Evolutionary conservation across 2,797 vertebrate species (phyloP), one percentile per base, ranked within the genome.

Genomic region (Falco berigora): DNA sequence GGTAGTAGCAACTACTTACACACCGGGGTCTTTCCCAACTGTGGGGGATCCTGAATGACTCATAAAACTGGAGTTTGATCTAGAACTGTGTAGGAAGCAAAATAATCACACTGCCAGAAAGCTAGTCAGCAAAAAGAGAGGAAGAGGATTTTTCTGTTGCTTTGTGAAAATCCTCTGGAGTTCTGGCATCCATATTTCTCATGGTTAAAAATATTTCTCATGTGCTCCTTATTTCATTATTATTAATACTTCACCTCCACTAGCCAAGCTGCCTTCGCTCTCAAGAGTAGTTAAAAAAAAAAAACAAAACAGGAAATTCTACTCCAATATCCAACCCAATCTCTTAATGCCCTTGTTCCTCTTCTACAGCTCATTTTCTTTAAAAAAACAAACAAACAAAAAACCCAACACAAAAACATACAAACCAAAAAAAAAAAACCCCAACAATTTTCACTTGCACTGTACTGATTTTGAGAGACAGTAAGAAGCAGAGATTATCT

Each of bases 51-150:
- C 94, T 75, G 46, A 71, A 20, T 94, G 85, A 96, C 91, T 96
- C 92, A 95, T 19, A 11, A 8, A 80, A 66, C 73, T 49, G 64
- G 59, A 91, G 87, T 68, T 91, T 67, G 87, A 75, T 90, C 96
- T 96, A 59, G 91, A 96, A 80, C 95, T 88, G 92, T 36, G 94
- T 95, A n/a, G 94, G 95, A 96, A 86, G 94, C 78, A 90, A 88
- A 94, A 86, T 62, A 91, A 90, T 83, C 85, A 58, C 62, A n/a
- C 58, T 94, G 91, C 92, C 91, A 92, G 85, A 10, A 75, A 92
- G 67, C 69, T 76, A 94, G 82, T 64, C 91, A 90, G 95, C 78
- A 90, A 69, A 88, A 83, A 72, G 55, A 88, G 66, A 88, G 58
- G 77, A 85, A 68, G 44, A 72, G 49, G 85, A 42, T 86, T 89